phyloP scores from a whole-genome alignment of 2,113 vertebrate genomes.

The Pseudonaja textilis region DNA sequence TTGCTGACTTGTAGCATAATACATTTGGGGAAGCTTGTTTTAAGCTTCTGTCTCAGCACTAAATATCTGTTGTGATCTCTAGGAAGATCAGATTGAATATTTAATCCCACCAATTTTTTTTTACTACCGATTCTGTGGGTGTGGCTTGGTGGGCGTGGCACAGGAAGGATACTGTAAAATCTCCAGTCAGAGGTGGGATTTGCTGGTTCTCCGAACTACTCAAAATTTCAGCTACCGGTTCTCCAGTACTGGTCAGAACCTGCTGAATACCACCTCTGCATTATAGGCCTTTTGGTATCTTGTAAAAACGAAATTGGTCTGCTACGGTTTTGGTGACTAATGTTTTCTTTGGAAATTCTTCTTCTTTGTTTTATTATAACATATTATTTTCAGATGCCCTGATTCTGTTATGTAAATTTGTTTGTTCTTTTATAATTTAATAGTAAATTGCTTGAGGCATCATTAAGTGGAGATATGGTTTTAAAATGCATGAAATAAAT shows the following conservation, averaged over 20 bases:
- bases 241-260: no score
- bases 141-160: no score
- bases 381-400: neutral
- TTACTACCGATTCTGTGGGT: no score
- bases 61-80: neutral
- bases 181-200: no score
- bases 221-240: no score
- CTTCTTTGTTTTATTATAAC: neutral
- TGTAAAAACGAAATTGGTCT: neutral
- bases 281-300: neutral
- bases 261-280: no score
- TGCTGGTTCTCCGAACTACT: no score
- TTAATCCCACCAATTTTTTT: no score
- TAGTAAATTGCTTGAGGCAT: neutral
- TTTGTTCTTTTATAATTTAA: neutral
- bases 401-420: neutral
- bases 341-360: neutral
- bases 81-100: neutral
- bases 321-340: neutral
- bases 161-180: no score
- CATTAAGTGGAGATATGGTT: neutral
- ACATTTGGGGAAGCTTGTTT: neutral
- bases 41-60: neutral
- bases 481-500: neutral
- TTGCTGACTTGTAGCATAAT: neutral